Evolutionary conservation across 1,140 invertebrate genomes (phyloP).

Genomic region (Agrypnia vestita): DNA sequence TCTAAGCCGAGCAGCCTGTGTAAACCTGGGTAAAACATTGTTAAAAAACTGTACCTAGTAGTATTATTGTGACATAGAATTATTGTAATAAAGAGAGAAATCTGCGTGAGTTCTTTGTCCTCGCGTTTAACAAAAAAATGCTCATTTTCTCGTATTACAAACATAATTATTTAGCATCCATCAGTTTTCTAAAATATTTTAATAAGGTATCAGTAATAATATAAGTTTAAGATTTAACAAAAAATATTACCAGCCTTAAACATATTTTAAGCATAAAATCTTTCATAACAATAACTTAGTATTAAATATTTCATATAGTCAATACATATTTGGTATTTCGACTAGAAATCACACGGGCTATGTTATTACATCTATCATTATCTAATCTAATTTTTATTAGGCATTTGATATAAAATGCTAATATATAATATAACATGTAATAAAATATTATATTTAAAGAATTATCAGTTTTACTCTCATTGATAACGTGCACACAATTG

Average conservation of each 20-base stretch:
- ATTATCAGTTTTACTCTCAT: neutral
- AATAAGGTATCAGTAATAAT: neutral
- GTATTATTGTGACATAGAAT: neutral
- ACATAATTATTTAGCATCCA: neutral
- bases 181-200: neutral
- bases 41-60: neutral
- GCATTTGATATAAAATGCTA: constrained; percentile 19
- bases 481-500: neutral
- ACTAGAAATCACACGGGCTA: constrained; percentile 22
- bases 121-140: neutral
- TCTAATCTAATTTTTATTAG: neutral
- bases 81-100: neutral
- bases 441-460: neutral
- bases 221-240: neutral
- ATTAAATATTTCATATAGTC: constrained; percentile 22
- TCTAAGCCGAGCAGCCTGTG: no score
- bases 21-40: no score
- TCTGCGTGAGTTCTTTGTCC: neutral
- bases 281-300: constrained; percentile 22
- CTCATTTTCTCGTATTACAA: neutral
- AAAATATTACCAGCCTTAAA: constrained; percentile 21
- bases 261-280: constrained; percentile 21
- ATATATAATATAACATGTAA: neutral
- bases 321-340: constrained; percentile 32
- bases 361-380: constrained; percentile 5